Evolutionary conservation across 2,113 vertebrate species (phyloP).

Genomic region (Carassius carassius): DNA sequence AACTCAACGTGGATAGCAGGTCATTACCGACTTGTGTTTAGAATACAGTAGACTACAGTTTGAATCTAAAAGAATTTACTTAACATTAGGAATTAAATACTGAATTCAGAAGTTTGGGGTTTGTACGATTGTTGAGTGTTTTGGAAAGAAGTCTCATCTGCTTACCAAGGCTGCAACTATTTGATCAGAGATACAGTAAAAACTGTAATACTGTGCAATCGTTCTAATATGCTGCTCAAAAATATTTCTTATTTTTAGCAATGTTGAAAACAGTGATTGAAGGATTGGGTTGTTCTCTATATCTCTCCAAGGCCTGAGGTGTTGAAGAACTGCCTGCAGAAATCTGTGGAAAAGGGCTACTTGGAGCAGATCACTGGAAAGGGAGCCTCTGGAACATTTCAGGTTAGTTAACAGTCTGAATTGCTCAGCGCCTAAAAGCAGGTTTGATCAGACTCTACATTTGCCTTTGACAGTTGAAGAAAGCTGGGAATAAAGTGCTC

Average conservation of each 20-base stretch:
- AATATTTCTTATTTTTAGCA: too few relatives aligned
- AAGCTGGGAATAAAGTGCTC: slow-evolving; percentile 86
- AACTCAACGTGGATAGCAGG: slow-evolving; percentile 90
- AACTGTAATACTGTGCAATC: background rate
- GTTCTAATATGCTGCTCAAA: too few relatives aligned
- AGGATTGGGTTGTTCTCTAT: background rate
- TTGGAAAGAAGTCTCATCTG: too few relatives aligned
- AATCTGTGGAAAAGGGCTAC: slow-evolving; percentile 91
- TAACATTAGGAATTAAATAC: too few relatives aligned
- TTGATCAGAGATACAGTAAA: too few relatives aligned
- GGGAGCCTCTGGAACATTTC: slow-evolving; percentile 95
- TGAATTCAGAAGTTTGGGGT: too few relatives aligned
- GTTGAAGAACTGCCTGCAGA: slow-evolving; percentile 91
- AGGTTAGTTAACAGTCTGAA: slow-evolving; percentile 73
- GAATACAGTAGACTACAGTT: background rate
- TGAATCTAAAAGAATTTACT: background rate
- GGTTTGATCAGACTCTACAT: background rate
- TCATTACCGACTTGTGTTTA: slow-evolving; percentile 53
- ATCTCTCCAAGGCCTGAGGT: slow-evolving; percentile 84
- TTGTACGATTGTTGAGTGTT: too few relatives aligned
- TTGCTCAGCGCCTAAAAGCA: background rate
- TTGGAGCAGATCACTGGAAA: slow-evolving; percentile 98
- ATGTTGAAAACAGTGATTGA: too few relatives aligned
- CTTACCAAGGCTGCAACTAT: too few relatives aligned
- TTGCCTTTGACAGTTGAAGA: slow-evolving; percentile 83